A percentile compares a stretch with the other conserved stretches of the same genome.
These are phyloP conservation scores for Gnathonemus longibarbis DNA, from an alignment of 2,113 vertebrate species.

Conservation along the genomic window DNA sequence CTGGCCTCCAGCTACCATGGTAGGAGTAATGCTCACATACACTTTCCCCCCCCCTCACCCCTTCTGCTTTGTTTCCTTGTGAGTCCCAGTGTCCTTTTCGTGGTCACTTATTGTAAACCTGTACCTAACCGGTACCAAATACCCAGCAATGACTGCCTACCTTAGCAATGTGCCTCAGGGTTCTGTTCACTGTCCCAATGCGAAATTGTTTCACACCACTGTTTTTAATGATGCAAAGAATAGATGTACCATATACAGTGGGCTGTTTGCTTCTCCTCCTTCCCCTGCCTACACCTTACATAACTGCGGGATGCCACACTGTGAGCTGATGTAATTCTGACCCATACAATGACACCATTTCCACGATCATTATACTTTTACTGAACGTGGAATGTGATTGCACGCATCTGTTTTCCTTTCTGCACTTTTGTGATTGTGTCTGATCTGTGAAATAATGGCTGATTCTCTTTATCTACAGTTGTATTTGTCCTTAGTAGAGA, in stretches of 20 bases:
- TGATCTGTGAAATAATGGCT: not conserved
- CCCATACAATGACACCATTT: not conserved
- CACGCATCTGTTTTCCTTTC: not conserved
- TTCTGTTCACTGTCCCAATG: not conserved
- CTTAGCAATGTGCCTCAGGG: not conserved
- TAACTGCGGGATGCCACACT: not conserved
- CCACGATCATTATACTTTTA: not conserved
- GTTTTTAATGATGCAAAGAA: not conserved
- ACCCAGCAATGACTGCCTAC: not conserved
- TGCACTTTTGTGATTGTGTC: not conserved
- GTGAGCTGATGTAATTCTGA: not conserved
- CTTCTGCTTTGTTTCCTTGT: not conserved
- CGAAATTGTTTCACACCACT: not conserved
- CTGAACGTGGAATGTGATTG: not conserved
- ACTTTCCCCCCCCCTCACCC: not conserved
- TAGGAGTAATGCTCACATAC: not conserved
- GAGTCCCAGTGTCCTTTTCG: not conserved
- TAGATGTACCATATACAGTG: not conserved
- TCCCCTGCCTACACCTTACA: not conserved
- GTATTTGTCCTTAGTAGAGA: not conserved
- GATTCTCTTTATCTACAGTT: not conserved
- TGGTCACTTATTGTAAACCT: not conserved
- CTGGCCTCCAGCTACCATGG: not conserved
- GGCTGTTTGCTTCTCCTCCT: not conserved
- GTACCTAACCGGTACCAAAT: not conserved